Base-by-base conservation (phyloP, 2,113 vertebrate species). In the Craseonycteris thonglongyai region DNA sequence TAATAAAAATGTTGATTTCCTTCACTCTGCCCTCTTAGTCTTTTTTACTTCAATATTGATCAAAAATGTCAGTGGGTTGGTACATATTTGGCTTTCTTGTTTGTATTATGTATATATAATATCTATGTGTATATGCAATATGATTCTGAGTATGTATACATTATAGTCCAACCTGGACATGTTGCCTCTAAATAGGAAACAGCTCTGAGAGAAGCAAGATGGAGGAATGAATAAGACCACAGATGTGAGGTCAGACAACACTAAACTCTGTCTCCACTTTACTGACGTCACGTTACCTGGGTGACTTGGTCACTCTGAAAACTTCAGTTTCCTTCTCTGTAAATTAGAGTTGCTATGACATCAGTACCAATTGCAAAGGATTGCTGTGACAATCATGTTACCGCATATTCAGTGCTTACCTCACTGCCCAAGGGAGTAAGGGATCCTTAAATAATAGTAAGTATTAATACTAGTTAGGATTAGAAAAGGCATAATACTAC, bases 1-100 rank as follows among this genome's bases (percentile, higher is more conserved):
- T 83, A 87, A 87, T 76, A 84, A 87, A 94, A 94, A 79, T 24
- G 22, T 2, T 63, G 9, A 90, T 85, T 87, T 87, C 28, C 84
- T 84, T 92, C 33, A 47, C 12, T 74, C 68, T 90, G 16, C 38
- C 11, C 14, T 87, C n/a, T 92, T 87, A 59, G 24, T 45, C 40
- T 88, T 75, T 78, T 93, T 75, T 82, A 59, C 14, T 38, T 66
- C 51, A 76, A 2, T 69, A 65, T 54, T 87, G 63, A 87, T 65
- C 63, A 65, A 93, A 95, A 86, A 74, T n/a, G 15, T 92, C 54
- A 40, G 11, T 84, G 26, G 24, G 24, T 68, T 90, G 38, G 45
- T 94, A 83, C 58, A 38, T 63, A 69, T 14, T 80, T 38, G 16
- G 18, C 83, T 66, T 86, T 56, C 47, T 94, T 33, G 14, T 40